Conservation (phyloP, 1,140 invertebrate species). For the Kradibia gibbosae region DNA sequence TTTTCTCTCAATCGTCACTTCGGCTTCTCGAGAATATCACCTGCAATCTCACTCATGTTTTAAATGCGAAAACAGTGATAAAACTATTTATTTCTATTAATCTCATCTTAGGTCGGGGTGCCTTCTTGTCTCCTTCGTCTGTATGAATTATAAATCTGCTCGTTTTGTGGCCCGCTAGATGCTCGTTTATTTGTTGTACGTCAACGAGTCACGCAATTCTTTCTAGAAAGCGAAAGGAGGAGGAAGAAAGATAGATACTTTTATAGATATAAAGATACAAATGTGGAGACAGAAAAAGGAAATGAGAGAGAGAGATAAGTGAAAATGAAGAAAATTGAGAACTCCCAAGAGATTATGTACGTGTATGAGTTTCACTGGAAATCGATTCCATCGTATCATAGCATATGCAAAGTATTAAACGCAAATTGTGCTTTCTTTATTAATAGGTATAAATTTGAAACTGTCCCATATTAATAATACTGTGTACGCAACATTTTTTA, state of each 20-base stretch:
- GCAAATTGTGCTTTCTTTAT: neutral
- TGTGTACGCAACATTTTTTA: neutral
- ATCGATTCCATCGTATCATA: neutral
- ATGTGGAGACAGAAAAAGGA: neutral
- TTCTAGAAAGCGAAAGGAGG: slow-evolving; percentile 22
- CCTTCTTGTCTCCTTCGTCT: too few species aligned
- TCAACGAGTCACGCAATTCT: slow-evolving; percentile 17
- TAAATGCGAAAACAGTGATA: neutral
- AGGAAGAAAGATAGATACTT: neutral
- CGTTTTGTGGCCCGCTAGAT: neutral
- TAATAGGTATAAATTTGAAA: neutral
- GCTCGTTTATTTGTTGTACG: neutral
- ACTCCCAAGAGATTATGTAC: neutral
- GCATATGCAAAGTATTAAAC: neutral
- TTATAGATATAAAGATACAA: neutral
- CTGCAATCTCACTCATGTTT: neutral
- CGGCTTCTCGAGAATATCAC: neutral
- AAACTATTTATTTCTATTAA: neutral
- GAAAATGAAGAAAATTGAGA: neutral
- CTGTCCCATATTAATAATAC: neutral
- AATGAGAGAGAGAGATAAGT: neutral
- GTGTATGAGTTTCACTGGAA: neutral
- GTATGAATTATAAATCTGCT: slow-evolving; percentile 18
- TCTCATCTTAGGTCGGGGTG: neutral
- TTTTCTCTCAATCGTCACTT: neutral